Evolutionary conservation across 2,113 vertebrate species (phyloP).

Genomic region (Zosterops borbonicus): DNA sequence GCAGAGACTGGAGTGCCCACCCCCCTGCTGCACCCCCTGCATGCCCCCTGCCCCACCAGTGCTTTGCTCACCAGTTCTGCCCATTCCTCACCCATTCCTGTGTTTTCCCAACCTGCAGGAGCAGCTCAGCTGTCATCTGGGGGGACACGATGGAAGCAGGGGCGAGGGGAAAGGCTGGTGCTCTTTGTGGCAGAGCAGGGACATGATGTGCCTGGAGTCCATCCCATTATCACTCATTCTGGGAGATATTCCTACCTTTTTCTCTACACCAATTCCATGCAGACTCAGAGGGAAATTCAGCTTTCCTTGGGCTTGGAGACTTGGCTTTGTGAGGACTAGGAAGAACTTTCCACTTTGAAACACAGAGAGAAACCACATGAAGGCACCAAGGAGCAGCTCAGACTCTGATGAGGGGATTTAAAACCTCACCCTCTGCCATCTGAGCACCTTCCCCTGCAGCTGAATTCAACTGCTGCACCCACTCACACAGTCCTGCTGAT

Average conservation of each 20-base stretch:
- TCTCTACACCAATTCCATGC: fast-evolving
- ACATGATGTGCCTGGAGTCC: fast-evolving
- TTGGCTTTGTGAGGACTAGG: neutral
- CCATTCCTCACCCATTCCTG: fast-evolving
- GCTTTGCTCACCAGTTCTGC: neutral
- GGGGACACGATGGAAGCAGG: fast-evolving
- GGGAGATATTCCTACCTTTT: neutral
- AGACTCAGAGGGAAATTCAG: fast-evolving
- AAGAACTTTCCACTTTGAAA: fast-evolving
- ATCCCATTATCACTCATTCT: fast-evolving
- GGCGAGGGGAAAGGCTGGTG: neutral
- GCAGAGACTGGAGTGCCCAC: fast-evolving
- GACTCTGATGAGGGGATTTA: neutral
- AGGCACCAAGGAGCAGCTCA: fast-evolving
- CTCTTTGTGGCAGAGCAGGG: neutral
- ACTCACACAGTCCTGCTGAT: neutral
- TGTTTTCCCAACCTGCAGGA: neutral
- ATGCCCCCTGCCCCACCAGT: fast-evolving
- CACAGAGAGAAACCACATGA: no score
- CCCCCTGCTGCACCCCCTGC: fast-evolving
- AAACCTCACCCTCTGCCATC: neutral
- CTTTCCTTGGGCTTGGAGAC: fast-evolving
- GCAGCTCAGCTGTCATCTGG: fast-evolving
- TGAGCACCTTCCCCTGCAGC: neutral
- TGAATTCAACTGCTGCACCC: neutral